phyloP scores from a whole-genome alignment of 2,113 vertebrate genomes.

The Tursiops truncatus region DNA sequence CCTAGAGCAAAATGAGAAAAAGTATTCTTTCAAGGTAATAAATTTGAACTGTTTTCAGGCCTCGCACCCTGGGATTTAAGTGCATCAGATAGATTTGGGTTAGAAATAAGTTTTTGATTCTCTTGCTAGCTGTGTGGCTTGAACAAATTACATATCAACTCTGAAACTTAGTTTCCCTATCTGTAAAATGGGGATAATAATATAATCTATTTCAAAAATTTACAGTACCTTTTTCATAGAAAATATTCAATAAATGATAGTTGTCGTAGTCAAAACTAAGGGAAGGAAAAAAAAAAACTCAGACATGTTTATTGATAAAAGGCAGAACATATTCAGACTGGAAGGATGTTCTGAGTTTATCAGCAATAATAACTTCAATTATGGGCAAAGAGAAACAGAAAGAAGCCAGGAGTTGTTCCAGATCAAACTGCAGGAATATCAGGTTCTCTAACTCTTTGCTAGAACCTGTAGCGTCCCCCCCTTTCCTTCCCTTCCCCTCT shows the following conservation, averaged over 20 bases:
- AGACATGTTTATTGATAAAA: not conserved
- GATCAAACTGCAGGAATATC: not conserved
- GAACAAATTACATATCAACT: not conserved
- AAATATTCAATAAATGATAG: not conserved
- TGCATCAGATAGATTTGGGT: not conserved
- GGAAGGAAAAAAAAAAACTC: not conserved
- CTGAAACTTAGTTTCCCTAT: not conserved
- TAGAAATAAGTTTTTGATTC: conserved; percentile 4
- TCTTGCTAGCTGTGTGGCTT: not conserved
- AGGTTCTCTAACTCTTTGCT: too few relatives aligned
- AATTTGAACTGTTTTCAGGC: not conserved
- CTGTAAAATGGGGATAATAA: not conserved
- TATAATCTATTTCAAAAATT: not conserved
- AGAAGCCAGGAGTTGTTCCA: not conserved
- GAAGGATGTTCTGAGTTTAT: not conserved
- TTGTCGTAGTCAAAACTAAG: not conserved
- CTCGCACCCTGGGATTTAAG: not conserved
- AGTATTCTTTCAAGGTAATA: not conserved
- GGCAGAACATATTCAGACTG: not conserved
- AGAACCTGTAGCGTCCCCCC: not conserved
- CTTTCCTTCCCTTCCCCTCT: not conserved
- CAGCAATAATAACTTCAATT: not conserved
- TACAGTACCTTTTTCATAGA: not conserved
- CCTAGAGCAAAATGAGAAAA: not conserved
- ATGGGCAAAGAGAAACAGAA: not conserved